A percentile compares a stretch with the other conserved stretches of the same genome.
phyloP scores from a whole-genome alignment of 2,797 vertebrate species.

The Tadarida brasiliensis region DNA sequence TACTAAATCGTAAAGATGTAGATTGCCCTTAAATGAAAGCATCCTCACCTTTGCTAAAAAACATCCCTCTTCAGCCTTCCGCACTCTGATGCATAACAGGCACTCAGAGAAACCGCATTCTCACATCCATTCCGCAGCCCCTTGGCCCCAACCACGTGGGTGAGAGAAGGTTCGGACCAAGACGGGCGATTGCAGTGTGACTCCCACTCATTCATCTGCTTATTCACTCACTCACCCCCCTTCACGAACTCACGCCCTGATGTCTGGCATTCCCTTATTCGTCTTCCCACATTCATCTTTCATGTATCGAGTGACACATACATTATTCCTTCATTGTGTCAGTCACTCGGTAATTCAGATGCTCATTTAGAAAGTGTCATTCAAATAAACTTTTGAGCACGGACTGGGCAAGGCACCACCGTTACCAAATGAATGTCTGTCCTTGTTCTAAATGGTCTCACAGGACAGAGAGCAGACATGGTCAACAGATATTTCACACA shows the following conservation, averaged over 20 bases:
- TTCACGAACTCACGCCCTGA: not conserved
- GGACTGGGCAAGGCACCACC: not conserved
- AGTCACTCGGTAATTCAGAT: not conserved
- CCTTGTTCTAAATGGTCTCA: not conserved
- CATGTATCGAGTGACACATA: not conserved
- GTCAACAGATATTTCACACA: not conserved
- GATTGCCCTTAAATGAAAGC: constrained; percentile 87
- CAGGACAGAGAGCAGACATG: not conserved
- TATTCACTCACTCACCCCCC: not conserved
- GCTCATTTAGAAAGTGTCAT: not conserved
- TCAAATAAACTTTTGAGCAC: not conserved
- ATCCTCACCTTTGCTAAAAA: constrained; percentile 81
- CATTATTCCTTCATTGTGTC: not conserved
- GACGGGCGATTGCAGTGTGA: not conserved
- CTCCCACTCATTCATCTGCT: not conserved
- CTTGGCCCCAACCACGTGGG: not conserved
- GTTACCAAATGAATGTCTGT: not conserved
- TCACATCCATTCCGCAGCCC: not conserved
- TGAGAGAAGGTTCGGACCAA: not conserved
- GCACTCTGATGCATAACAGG: not conserved
- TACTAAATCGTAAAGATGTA: constrained; percentile 85
- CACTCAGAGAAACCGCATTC: constrained; percentile 80
- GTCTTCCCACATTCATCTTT: not conserved
- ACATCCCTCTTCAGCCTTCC: not conserved
- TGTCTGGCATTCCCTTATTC: not conserved